These are phyloP conservation scores for Candidula unifasciata DNA, from an alignment of 2,888 invertebrate genomes.

Conservation along the genomic window DNA sequence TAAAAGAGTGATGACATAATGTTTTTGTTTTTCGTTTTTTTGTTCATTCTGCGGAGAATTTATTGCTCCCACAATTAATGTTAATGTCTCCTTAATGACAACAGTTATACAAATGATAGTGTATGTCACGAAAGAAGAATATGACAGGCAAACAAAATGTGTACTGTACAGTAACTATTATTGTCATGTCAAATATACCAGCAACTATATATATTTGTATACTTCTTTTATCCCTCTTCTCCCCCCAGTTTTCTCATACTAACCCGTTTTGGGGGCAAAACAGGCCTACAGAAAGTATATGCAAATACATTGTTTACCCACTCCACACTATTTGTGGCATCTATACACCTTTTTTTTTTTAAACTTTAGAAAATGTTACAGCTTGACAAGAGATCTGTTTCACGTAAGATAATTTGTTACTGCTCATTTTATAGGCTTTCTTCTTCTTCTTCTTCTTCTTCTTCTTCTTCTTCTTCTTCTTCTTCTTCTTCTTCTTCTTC, in stretches of 20 bases:
- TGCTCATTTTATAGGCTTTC: too few species aligned
- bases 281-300: conserved; percentile 53
- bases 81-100: conserved; percentile 26
- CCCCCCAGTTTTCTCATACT: conserved; percentile 27
- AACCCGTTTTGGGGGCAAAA: conserved; percentile 45
- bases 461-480: too few species aligned
- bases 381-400: background rate
- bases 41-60: conserved; percentile 56
- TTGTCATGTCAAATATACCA: conserved; percentile 39
- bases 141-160: conserved; percentile 20
- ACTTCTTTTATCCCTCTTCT: background rate
- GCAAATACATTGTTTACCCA: conserved; percentile 55
- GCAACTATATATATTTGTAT: conserved; percentile 40
- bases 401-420: background rate
- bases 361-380: conserved; percentile 31
- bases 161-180: conserved; percentile 21
- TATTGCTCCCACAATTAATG: conserved; percentile 58
- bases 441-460: too few species aligned
- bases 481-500: too few species aligned
- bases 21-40: too few species aligned
- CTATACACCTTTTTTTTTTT: conserved; percentile 47
- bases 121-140: background rate
- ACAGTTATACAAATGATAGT: background rate
- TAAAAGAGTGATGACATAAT: conserved; percentile 37
- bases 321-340: conserved; percentile 54